phyloP scores from a whole-genome alignment of 2,797 vertebrate species.

The Falco naumanni region DNA sequence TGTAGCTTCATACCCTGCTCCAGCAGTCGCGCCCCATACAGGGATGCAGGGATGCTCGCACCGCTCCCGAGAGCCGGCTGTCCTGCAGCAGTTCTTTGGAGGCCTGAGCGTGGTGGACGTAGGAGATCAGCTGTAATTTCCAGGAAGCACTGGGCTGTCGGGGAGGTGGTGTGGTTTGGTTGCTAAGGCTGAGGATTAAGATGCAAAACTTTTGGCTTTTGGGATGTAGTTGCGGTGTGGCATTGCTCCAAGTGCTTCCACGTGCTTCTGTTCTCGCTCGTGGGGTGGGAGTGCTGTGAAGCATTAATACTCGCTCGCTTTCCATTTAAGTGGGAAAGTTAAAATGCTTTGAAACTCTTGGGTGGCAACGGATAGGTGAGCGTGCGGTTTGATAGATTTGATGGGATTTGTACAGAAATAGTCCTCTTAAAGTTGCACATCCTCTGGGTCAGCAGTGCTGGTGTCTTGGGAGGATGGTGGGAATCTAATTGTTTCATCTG shows the following conservation, averaged over 20 bases:
- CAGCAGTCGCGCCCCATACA: accelerated
- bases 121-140: background rate
- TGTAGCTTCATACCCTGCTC: background rate
- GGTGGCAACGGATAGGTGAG: background rate
- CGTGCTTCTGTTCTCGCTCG: background rate
- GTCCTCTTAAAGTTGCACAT: background rate
- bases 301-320: accelerated
- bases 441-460: background rate
- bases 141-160: background rate
- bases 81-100: accelerated
- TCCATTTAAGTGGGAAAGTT: background rate
- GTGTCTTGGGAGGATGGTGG: background rate
- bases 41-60: background rate
- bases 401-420: background rate
- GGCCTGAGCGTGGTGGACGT: accelerated
- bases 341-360: background rate
- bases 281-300: background rate
- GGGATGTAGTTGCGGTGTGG: background rate
- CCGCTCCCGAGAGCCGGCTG: background rate
- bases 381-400: background rate
- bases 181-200: background rate
- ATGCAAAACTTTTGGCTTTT: background rate
- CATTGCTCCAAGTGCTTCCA: background rate
- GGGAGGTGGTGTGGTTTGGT: background rate
- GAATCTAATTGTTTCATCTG: constrained; percentile 23